A percentile compares a stretch with the other conserved stretches of the same genome.
Evolutionary conservation across 1,140 invertebrate species (phyloP).

Genomic region (Drosophila malerkotliana): DNA sequence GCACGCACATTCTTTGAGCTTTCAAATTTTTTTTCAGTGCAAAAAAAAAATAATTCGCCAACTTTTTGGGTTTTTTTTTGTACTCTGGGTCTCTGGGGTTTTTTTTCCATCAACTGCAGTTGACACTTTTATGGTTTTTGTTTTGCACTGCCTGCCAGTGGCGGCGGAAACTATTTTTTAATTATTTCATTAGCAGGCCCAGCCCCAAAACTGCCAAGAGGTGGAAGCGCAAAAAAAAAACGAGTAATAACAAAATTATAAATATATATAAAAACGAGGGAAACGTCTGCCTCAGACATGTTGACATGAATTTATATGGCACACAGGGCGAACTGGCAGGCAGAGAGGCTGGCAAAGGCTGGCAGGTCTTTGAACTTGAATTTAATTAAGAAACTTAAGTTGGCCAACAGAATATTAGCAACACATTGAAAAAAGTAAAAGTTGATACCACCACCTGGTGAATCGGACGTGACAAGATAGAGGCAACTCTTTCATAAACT

Average conservation of each 20-base stretch:
- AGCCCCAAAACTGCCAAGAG: neutral
- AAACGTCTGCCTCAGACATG: slow-evolving; percentile 43
- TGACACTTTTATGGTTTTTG: slow-evolving; percentile 42
- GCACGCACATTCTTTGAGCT: slow-evolving; percentile 44
- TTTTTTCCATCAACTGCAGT: slow-evolving; percentile 32
- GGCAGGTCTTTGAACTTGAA: slow-evolving; percentile 54
- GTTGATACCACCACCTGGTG: slow-evolving; percentile 25
- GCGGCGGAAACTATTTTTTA: slow-evolving; percentile 47
- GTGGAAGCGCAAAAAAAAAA: slow-evolving; percentile 2
- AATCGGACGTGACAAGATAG: slow-evolving; percentile 7
- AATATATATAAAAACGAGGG: slow-evolving; percentile 1
- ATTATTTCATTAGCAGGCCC: slow-evolving; percentile 51
- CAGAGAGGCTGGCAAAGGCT: neutral
- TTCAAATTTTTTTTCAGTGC: slow-evolving; percentile 4
- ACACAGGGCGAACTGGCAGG: neutral
- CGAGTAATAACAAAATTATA: neutral
- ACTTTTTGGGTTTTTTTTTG: slow-evolving; percentile 3
- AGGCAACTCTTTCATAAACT: slow-evolving; percentile 7
- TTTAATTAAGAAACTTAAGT: slow-evolving; percentile 45
- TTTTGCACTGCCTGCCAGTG: slow-evolving; percentile 33
- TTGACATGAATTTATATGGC: slow-evolving; percentile 40
- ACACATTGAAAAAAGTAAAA: slow-evolving; percentile 34
- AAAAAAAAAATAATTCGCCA: slow-evolving; percentile 25
- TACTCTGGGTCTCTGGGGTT: neutral
- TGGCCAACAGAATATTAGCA: slow-evolving; percentile 35